Percentiles rank a stretch among this genome's conserved stretches.
Evolutionary conservation across 2,888 invertebrate genomes (phyloP).

Genomic region (Tryphoninae sp.): DNA sequence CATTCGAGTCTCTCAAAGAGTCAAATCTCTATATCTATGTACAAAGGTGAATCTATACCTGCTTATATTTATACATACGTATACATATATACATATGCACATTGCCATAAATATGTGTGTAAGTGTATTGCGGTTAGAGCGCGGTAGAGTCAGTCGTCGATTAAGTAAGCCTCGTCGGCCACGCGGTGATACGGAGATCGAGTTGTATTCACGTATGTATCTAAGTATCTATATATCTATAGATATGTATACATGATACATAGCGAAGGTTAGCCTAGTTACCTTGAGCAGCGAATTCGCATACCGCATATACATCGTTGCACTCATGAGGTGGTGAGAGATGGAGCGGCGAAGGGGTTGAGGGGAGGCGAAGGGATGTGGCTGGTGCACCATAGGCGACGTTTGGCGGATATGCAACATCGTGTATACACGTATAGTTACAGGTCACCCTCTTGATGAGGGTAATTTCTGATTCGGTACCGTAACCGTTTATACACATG

Average conservation of each 20-base stretch:
- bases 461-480: constrained; percentile 55
- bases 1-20: constrained; percentile 19
- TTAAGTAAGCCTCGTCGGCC: constrained; percentile 47
- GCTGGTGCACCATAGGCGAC: constrained; percentile 25
- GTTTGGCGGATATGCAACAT: constrained; percentile 30
- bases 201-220: neutral
- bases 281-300: constrained; percentile 52
- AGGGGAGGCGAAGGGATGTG: neutral
- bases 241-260: no score
- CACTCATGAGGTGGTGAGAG: constrained; percentile 1
- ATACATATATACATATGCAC: constrained; percentile 13
- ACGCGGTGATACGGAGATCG: constrained; percentile 44
- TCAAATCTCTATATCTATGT: constrained; percentile 17
- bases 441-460: constrained; percentile 53
- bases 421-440: constrained; percentile 26
- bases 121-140: constrained; percentile 49
- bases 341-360: neutral
- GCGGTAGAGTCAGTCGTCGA: constrained; percentile 31
- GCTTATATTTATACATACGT: neutral
- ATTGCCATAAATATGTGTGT: constrained; percentile 29
- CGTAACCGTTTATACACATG: constrained; percentile 50
- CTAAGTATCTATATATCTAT: neutral
- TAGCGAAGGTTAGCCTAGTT: constrained; percentile 56
- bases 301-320: constrained; percentile 38
- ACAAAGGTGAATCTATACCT: constrained; percentile 7